A percentile compares a stretch with the other conserved stretches of the same genome.
These are phyloP conservation scores for Proteles cristata DNA, from an alignment of 2,113 vertebrate genomes.

Conservation along the genomic window DNA sequence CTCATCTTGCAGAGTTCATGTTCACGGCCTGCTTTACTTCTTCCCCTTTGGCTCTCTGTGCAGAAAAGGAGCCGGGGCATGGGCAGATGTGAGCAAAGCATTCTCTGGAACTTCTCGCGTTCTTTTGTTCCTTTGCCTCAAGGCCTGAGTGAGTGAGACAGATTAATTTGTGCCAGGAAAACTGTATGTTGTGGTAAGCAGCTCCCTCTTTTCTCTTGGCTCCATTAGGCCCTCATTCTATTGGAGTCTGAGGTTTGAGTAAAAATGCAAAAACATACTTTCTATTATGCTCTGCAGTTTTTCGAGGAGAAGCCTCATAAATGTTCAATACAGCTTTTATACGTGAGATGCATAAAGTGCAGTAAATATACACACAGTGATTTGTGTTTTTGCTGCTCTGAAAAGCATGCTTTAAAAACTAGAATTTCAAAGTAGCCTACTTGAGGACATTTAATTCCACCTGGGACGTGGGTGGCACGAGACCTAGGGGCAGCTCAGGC, in stretches of 20 bases:
- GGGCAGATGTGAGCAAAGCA: not conserved
- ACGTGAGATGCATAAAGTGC: slow-evolving; percentile 41
- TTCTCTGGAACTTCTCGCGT: not conserved
- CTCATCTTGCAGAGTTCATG: not conserved
- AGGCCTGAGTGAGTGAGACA: slow-evolving; percentile 20
- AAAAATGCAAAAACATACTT: slow-evolving; percentile 78
- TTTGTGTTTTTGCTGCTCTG: slow-evolving; percentile 64
- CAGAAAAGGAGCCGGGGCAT: not conserved
- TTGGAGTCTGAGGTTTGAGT: slow-evolving; percentile 78
- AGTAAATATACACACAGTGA: slow-evolving; percentile 79
- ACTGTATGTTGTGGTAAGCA: slow-evolving; percentile 59
- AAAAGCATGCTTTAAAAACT: slow-evolving; percentile 78
- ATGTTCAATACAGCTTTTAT: slow-evolving; percentile 85
- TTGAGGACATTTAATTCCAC: slow-evolving; percentile 78
- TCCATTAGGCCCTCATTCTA: slow-evolving; percentile 53
- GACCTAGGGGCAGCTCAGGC: slow-evolving; percentile 57
- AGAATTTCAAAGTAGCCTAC: slow-evolving; percentile 83
- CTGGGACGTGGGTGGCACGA: slow-evolving; percentile 71
- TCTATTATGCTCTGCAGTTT: slow-evolving; percentile 81
- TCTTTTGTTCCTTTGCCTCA: slow-evolving; percentile 48
- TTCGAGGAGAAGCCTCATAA: slow-evolving; percentile 74
- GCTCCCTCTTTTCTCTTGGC: slow-evolving; percentile 57
- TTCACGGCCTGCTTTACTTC: not conserved
- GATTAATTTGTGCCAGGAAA: slow-evolving; percentile 77
- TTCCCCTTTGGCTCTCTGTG: not conserved